These are phyloP conservation scores for Calvadosia cruxmelitensis DNA, from an alignment of 30 jellyfish, hydroid and myxozoan species.

Conservation along the genomic window DNA sequence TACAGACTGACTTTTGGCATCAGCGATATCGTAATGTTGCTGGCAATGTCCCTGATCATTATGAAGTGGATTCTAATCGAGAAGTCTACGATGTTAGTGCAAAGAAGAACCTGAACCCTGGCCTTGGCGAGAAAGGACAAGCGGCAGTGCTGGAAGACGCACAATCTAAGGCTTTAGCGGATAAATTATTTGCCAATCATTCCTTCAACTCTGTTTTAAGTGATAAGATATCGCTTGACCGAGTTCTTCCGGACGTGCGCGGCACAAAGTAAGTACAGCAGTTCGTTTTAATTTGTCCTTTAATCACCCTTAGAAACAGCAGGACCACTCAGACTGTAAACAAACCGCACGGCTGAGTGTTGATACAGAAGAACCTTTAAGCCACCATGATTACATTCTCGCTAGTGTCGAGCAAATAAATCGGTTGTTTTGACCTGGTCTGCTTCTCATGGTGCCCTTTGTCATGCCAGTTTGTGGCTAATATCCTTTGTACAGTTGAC, in stretches of 20 bases:
- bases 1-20: constrained; percentile 23
- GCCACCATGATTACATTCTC: no score
- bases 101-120: constrained; percentile 51
- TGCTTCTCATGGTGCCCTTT: no score
- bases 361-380: no score
- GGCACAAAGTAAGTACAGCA: constrained; percentile 88
- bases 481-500: no score
- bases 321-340: no score
- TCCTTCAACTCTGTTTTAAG: constrained; percentile 85
- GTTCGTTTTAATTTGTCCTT: no score
- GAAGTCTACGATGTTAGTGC: constrained; percentile 76
- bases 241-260: constrained; percentile 73
- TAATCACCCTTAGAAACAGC: no score
- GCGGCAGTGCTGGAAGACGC: constrained; percentile 64
- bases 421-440: no score
- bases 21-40: constrained; percentile 9
- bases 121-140: constrained; percentile 87
- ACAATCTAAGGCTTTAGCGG: constrained; percentile 61
- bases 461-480: no score
- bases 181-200: constrained; percentile 70
- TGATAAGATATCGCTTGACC: constrained; percentile 77
- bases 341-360: no score
- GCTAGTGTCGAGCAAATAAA: no score
- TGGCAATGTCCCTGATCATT: constrained; percentile 5
- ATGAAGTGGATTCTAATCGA: constrained; percentile 15